phyloP scores from a whole-genome alignment of 2,113 vertebrate genomes.

The Butorides virescens region DNA sequence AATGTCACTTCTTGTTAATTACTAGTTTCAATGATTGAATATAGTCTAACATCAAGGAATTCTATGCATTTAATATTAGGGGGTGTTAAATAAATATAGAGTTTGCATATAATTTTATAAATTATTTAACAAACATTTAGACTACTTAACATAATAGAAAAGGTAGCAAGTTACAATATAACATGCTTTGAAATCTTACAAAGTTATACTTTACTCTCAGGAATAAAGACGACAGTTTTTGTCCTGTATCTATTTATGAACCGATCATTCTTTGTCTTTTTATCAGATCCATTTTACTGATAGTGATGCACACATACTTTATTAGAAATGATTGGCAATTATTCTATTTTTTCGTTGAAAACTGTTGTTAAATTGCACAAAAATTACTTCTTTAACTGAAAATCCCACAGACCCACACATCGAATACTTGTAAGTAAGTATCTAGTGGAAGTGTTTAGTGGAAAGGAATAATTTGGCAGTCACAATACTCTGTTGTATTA shows the following conservation, averaged over 20 bases:
- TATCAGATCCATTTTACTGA: background rate
- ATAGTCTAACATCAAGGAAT: background rate
- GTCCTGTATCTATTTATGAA: background rate
- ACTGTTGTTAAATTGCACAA: background rate
- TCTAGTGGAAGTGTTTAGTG: background rate
- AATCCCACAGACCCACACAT: background rate
- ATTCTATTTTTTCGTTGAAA: background rate
- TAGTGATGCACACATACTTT: background rate
- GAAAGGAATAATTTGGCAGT: background rate
- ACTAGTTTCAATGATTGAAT: background rate
- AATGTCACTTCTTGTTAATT: background rate
- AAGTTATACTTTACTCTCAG: background rate
- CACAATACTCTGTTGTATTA: background rate
- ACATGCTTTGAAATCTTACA: background rate
- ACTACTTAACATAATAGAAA: background rate
- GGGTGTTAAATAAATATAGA: background rate
- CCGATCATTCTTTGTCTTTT: background rate
- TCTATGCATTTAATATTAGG: background rate
- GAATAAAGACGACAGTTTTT: background rate
- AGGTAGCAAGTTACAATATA: background rate
- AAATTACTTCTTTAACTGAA: background rate
- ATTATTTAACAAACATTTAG: background rate
- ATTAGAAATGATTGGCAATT: background rate
- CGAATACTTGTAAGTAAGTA: background rate
- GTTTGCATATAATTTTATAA: background rate